Percentiles rank a stretch among this genome's conserved stretches.
Conservation (phyloP, 2,797 vertebrate species). For the Chanos chanos region DNA sequence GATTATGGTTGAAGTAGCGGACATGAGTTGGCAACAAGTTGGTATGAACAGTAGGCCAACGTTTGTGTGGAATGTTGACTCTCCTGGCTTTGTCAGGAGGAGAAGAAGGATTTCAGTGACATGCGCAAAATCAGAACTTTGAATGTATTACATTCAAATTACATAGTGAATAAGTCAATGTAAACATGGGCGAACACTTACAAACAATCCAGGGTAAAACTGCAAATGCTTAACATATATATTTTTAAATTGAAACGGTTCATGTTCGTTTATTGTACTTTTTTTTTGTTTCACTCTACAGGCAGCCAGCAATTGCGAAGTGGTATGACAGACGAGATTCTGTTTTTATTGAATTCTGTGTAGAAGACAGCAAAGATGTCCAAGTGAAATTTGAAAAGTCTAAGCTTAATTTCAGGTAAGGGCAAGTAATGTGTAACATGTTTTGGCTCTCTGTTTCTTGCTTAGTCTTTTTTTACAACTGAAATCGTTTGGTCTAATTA, state of each 20-base stretch:
- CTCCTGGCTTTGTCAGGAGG: too few species aligned
- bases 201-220: too few species aligned
- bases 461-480: not conserved
- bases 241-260: too few species aligned
- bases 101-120: too few species aligned
- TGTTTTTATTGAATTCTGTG: conserved; percentile 92
- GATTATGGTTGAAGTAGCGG: too few species aligned
- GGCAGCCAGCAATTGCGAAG: conserved; percentile 91
- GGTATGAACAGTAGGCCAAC: not conserved
- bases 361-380: conserved; percentile 96
- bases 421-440: not conserved
- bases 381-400: conserved; percentile 86
- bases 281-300: conserved; percentile 44
- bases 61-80: too few species aligned
- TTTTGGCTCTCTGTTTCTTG: not conserved
- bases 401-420: conserved; percentile 88
- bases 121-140: too few species aligned
- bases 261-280: not conserved
- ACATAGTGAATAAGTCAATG: too few species aligned
- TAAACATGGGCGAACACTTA: too few species aligned
- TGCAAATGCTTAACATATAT: too few species aligned
- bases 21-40: too few species aligned
- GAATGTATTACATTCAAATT: too few species aligned
- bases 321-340: conserved; percentile 96
- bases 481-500: not conserved